Percentiles rank a stretch among this genome's conserved stretches.
phyloP scores from a whole-genome alignment of 2,113 vertebrate genomes.

The Syngnathoides biaculeatus region DNA sequence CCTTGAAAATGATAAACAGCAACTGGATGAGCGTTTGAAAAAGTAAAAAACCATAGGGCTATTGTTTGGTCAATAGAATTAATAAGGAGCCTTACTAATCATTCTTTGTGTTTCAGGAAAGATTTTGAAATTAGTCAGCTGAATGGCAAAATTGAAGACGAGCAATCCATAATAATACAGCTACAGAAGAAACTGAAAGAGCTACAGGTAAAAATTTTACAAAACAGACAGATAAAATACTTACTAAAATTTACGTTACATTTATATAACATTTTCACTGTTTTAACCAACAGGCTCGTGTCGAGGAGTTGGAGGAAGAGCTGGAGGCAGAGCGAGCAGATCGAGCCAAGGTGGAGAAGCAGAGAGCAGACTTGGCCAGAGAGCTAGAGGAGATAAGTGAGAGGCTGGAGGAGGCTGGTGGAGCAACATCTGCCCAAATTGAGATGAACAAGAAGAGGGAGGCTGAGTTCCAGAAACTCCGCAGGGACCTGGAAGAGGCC shows the following conservation, averaged over 20 bases:
- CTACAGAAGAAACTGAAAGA: constrained; percentile 87
- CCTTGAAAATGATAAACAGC: constrained; percentile 74
- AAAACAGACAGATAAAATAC: background rate
- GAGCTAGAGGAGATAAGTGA: constrained; percentile 64
- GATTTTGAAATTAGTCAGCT: constrained; percentile 84
- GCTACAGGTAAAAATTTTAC: constrained; percentile 72
- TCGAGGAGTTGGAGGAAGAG: constrained; percentile 83
- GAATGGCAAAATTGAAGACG: constrained; percentile 80
- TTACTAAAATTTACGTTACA: background rate
- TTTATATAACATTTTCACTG: background rate
- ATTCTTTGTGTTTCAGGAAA: constrained; percentile 66
- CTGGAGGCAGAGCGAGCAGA: constrained; percentile 79
- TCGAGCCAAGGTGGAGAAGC: constrained; percentile 79
- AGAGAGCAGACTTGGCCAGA: constrained; percentile 67
- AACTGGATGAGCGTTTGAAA: constrained; percentile 80
- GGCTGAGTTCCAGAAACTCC: constrained; percentile 79
- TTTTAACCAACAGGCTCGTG: background rate
- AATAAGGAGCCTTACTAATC: background rate
- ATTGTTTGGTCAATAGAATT: background rate
- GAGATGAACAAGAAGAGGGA: constrained; percentile 83
- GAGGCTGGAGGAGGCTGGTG: constrained; percentile 63
- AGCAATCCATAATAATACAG: constrained; percentile 74
- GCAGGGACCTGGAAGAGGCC: constrained; percentile 81
- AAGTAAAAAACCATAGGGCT: constrained; percentile 66
- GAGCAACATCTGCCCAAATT: constrained; percentile 60